Conservation (phyloP, 2,888 invertebrate species). For the Scaeva pyrastri region DNA sequence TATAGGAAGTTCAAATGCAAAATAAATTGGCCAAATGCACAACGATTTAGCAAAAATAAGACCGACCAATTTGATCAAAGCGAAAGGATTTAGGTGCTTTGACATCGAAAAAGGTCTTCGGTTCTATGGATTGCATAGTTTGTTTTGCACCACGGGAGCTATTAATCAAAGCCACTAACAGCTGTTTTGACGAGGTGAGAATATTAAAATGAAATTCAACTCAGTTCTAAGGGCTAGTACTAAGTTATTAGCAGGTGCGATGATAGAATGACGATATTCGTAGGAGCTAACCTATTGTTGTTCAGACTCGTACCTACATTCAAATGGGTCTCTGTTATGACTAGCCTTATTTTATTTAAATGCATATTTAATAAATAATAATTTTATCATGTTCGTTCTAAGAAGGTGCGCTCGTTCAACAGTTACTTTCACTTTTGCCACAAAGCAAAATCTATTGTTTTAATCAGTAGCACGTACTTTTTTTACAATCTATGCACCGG, state of each 20-base stretch:
- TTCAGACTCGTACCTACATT: too few species aligned
- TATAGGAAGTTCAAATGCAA: slow-evolving; percentile 48
- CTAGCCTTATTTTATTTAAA: slow-evolving; percentile 11
- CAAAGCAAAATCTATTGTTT: not conserved
- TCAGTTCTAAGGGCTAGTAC: not conserved
- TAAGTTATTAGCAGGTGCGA: not conserved
- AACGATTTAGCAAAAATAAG: not conserved
- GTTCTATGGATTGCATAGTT: not conserved
- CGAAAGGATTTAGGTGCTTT: not conserved
- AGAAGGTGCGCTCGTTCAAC: slow-evolving; percentile 14
- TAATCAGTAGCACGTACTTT: not conserved
- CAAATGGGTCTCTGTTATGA: not conserved
- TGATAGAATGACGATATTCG: too few species aligned
- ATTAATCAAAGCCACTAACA: slow-evolving; percentile 22
- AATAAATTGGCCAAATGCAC: not conserved
- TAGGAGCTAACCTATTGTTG: too few species aligned
- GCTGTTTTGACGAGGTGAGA: slow-evolving; percentile 25
- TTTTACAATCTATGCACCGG: not conserved
- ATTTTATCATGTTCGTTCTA: not conserved
- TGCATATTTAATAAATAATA: slow-evolving; percentile 5
- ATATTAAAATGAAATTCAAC: not conserved
- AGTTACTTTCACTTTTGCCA: slow-evolving; percentile 17
- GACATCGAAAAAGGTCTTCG: not conserved
- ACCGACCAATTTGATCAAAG: not conserved
- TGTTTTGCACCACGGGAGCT: not conserved